Evolutionary conservation across 2,113 vertebrate genomes (phyloP), one percentile per base, ranked within the genome.

Genomic region (Sander vitreus): DNA sequence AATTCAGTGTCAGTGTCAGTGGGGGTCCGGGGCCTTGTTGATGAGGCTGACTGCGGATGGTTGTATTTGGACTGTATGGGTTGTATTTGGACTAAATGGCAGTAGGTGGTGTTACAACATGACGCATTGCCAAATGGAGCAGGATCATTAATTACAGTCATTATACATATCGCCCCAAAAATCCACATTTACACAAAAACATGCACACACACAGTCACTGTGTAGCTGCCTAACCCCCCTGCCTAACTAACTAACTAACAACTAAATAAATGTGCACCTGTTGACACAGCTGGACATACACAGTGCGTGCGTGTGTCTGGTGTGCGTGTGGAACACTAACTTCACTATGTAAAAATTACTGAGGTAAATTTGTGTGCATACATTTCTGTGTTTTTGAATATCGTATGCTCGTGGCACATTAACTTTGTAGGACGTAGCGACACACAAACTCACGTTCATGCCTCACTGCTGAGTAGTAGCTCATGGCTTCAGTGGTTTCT

Each of bases 231-330:
- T n/a, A n/a, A n/a, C n/a, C n/a, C 39, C 27, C 33, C 75, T 16
- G 53, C 50, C 27, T 27, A 64, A 72, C 72, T 70, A 68, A 90
- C 27, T 43, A 43, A 74, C 64, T 36, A n/a, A 55, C 69, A 57
- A 47, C 64, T 81, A 51, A 69, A 81, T 90, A 69, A 81, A 81
- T 78, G 85, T 77, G 78, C 81, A 90, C 86, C 88, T 92, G 90
- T 92, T 91, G 84, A 92, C 86, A 91, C 91, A 94, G 90, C 90
- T 92, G 88, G 80, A 81, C 21, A 19, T 12, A 36, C 58, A 60
- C 36, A 14, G 54, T 15, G 21, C 51, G 55, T 54, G 59, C 62
- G 53, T 25, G 10, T 33, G 64, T 53, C 27, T 27, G 27, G 27
- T 27, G 27, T 73, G 48, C 23, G 60, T 66, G 70, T 30, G 70